Conservation (phyloP, 1,140 invertebrate species). For the Zeugodacus cucurbitae region DNA sequence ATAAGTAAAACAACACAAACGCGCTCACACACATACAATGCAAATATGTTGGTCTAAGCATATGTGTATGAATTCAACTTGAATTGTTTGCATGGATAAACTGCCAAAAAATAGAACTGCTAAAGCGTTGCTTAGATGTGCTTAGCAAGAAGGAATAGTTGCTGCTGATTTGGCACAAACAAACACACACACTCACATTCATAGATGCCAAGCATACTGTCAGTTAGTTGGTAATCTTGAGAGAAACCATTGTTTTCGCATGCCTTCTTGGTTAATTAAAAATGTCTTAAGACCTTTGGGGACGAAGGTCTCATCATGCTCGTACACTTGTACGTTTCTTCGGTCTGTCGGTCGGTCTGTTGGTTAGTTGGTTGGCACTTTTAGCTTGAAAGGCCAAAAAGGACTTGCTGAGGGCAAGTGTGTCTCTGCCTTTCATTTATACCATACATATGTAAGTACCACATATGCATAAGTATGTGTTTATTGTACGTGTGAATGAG, state of each 20-base stretch:
- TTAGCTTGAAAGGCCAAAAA: not conserved
- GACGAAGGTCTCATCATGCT: not conserved
- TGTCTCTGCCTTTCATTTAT: not conserved
- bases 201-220: not conserved
- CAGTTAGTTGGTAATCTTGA: not conserved
- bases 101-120: not conserved
- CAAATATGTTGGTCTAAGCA: not conserved
- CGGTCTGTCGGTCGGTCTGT: not conserved
- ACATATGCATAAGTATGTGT: not conserved
- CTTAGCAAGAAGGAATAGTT: not conserved
- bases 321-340: not conserved
- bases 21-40: too few species aligned
- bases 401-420: not conserved
- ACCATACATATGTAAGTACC: not conserved
- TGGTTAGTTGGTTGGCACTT: not conserved
- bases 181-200: too few species aligned
- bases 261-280: conserved; percentile 33
- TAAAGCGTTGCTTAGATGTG: not conserved
- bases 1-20: not conserved
- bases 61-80: not conserved
- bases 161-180: not conserved
- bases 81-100: conserved; percentile 3
- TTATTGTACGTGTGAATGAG: not conserved
- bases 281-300: conserved; percentile 29
- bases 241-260: not conserved